A percentile compares a stretch with the other conserved stretches of the same genome.
Conservation (phyloP, 2,113 vertebrate species). For the Ciconia maguari region DNA sequence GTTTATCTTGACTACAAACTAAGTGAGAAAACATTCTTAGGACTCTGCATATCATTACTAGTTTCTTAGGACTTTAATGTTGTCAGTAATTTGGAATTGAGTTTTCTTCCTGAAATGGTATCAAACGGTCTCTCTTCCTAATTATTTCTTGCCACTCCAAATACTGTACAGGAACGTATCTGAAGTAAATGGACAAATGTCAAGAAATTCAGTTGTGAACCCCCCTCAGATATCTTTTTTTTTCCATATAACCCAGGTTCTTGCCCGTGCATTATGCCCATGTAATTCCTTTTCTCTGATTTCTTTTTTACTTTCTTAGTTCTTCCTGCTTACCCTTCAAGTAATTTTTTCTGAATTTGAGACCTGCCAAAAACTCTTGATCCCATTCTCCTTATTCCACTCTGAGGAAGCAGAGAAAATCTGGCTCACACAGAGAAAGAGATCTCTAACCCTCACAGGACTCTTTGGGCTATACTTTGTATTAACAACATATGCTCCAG, state of each 20-base stretch:
- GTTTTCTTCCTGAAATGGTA: background rate
- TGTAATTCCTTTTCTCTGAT: background rate
- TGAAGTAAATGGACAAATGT: background rate
- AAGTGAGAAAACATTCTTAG: slow-evolving; percentile 45
- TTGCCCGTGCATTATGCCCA: background rate
- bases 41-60: background rate
- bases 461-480: background rate
- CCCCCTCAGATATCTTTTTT: background rate
- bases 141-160: background rate
- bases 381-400: background rate
- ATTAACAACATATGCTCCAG: background rate
- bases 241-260: background rate
- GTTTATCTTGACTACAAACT: slow-evolving; percentile 47
- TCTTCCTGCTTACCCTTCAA: background rate
- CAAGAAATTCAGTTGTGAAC: background rate
- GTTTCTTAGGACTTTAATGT: background rate
- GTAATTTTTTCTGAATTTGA: background rate
- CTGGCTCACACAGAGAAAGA: background rate
- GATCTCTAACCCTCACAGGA: background rate
- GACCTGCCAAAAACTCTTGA: background rate
- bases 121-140: background rate
- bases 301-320: background rate
- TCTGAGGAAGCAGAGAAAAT: background rate
- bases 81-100: background rate
- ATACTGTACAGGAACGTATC: background rate